These are phyloP conservation scores for Drosophila littoralis DNA, from an alignment of 1,140 invertebrate genomes.

Conservation along the genomic window DNA sequence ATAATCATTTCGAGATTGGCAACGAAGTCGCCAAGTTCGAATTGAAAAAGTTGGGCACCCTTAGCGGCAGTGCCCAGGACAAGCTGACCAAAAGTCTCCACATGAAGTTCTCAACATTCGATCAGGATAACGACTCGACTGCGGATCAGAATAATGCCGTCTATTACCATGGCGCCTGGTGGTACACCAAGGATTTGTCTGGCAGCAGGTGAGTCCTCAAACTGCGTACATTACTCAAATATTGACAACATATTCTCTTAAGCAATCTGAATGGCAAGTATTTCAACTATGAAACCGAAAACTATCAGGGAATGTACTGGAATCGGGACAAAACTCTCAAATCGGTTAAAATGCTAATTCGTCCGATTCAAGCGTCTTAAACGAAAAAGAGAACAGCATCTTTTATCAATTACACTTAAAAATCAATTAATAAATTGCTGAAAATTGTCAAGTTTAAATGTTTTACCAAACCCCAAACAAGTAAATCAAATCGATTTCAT, in stretches of 20 bases:
- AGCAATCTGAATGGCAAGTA: constrained; percentile 10
- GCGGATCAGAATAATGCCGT: background rate
- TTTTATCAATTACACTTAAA: no score
- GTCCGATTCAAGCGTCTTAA: background rate
- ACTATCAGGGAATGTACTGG: no score
- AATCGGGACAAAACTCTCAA: background rate
- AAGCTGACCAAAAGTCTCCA: background rate
- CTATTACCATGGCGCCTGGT: background rate
- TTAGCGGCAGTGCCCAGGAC: background rate
- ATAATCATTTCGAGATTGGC: background rate
- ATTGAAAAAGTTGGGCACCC: background rate
- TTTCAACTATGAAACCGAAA: background rate
- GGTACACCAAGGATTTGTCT: background rate
- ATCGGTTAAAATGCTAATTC: background rate
- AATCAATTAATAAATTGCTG: background rate
- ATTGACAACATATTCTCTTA: background rate
- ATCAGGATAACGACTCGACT: background rate
- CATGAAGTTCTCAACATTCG: background rate
- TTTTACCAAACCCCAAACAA: no score
- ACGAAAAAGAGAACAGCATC: no score
- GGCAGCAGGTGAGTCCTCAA: background rate
- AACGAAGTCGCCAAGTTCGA: background rate
- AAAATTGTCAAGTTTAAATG: no score
- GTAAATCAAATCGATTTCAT: no score
- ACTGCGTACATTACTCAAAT: background rate